A percentile compares a stretch with the other conserved stretches of the same genome.
These are phyloP conservation scores for Orientallactaga sibirica DNA, from an alignment of 2,797 vertebrate genomes.

Conservation along the genomic window DNA sequence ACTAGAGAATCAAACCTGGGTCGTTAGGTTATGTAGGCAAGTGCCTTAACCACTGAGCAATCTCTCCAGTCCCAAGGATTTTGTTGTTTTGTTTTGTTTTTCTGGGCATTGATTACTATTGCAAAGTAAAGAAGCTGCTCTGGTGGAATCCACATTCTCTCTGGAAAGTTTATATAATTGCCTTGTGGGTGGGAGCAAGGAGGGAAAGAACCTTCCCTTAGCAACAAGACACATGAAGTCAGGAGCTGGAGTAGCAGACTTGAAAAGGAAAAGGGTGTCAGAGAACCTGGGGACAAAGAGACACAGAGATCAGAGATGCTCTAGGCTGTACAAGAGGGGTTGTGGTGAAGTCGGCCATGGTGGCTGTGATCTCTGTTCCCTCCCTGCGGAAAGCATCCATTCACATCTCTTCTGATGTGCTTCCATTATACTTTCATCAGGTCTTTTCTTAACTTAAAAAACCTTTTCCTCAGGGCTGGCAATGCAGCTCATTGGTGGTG, in stretches of 20 bases:
- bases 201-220: not conserved
- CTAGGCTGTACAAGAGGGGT: not conserved
- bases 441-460: not conserved
- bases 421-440: constrained; percentile 49
- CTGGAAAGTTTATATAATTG: constrained; percentile 14
- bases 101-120: constrained; percentile 5
- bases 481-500: not conserved
- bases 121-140: not conserved
- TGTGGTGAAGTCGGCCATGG: not conserved
- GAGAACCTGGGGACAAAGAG: not conserved
- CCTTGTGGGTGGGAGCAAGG: not conserved
- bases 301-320: not conserved
- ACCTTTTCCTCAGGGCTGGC: not conserved
- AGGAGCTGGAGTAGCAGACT: not conserved
- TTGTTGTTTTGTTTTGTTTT: not conserved
- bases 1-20: too few species aligned
- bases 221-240: not conserved
- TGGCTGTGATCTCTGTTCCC: not conserved
- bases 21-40: too few species aligned
- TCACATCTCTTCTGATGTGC: not conserved
- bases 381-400: not conserved
- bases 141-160: not conserved
- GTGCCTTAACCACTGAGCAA: too few species aligned
- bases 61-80: too few species aligned
- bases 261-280: not conserved